Percentiles rank a stretch among this genome's conserved stretches.
These are phyloP conservation scores for Pachyseris speciosa DNA, from an alignment of 64 coral and sea anemone genomes.

Conservation along the genomic window DNA sequence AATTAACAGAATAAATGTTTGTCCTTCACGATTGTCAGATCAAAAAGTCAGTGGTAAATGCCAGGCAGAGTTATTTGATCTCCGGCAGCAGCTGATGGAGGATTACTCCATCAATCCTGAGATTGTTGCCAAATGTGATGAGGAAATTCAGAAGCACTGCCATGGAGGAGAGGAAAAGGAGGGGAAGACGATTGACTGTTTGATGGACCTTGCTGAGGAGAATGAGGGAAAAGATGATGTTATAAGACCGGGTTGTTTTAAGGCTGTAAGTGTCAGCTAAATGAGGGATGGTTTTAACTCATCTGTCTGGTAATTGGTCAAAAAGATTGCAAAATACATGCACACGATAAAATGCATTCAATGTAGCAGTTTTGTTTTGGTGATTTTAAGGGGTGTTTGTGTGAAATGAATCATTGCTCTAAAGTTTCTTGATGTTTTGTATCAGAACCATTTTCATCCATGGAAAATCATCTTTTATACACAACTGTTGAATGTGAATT, in stretches of 20 bases:
- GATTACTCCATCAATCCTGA: slow-evolving; percentile 94
- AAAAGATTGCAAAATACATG: too few relatives aligned
- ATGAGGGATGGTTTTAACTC: background rate
- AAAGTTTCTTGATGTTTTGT: too few relatives aligned
- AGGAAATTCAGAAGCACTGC: slow-evolving; percentile 76
- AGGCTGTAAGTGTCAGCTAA: slow-evolving; percentile 63
- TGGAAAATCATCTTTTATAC: too few relatives aligned
- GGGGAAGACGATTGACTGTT: slow-evolving; percentile 94
- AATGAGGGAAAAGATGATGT: background rate
- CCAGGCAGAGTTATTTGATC: slow-evolving; percentile 83
- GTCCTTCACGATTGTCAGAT: background rate
- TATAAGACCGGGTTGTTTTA: slow-evolving; percentile 65
- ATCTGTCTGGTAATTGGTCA: background rate
- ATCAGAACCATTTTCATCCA: too few relatives aligned
- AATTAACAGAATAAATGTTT: background rate
- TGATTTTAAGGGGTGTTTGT: too few relatives aligned
- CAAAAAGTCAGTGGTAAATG: slow-evolving; percentile 78
- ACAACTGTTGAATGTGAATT: too few relatives aligned
- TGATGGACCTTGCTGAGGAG: slow-evolving; percentile 91
- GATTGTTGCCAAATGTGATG: slow-evolving; percentile 82
- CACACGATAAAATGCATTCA: too few relatives aligned
- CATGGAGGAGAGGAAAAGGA: slow-evolving; percentile 35
- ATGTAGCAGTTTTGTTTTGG: too few relatives aligned
- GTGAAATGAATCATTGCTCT: too few relatives aligned
- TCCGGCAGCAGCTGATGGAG: slow-evolving; percentile 86